phyloP scores from a whole-genome alignment of 2,888 invertebrate genomes.

The Coenonympha glycerion region DNA sequence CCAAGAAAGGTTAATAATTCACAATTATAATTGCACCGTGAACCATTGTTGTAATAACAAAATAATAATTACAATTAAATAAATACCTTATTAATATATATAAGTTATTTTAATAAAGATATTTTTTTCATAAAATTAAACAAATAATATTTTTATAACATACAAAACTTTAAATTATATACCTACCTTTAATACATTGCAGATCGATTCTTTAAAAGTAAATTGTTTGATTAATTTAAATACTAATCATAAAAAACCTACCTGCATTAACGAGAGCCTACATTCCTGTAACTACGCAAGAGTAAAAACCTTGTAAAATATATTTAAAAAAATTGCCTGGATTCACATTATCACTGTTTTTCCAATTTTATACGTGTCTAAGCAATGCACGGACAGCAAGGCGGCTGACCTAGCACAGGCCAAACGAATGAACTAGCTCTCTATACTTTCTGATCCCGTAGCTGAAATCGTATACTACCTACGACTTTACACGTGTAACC shows the following conservation, averaged over 20 bases:
- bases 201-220: too few species aligned
- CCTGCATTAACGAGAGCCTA: too few species aligned
- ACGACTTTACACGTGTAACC: constrained; percentile 42
- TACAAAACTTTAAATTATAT: too few species aligned
- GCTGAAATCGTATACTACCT: constrained; percentile 44
- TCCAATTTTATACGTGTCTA: background rate
- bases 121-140: too few species aligned
- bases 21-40: background rate
- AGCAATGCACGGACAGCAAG: background rate
- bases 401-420: constrained; percentile 12
- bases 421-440: constrained; percentile 18
- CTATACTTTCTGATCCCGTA: constrained; percentile 20
- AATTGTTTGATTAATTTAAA: too few species aligned
- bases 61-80: background rate
- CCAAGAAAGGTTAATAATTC: background rate
- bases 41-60: background rate
- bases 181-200: too few species aligned
- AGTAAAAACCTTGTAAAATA: background rate
- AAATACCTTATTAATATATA: background rate
- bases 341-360: constrained; percentile 11
- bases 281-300: background rate
- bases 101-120: too few species aligned
- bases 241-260: too few species aligned
- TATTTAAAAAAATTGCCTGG: background rate
- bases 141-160: too few species aligned